These are phyloP conservation scores for Polyommatus iphigenia DNA, from an alignment of 2,888 invertebrate genomes.

Conservation along the genomic window DNA sequence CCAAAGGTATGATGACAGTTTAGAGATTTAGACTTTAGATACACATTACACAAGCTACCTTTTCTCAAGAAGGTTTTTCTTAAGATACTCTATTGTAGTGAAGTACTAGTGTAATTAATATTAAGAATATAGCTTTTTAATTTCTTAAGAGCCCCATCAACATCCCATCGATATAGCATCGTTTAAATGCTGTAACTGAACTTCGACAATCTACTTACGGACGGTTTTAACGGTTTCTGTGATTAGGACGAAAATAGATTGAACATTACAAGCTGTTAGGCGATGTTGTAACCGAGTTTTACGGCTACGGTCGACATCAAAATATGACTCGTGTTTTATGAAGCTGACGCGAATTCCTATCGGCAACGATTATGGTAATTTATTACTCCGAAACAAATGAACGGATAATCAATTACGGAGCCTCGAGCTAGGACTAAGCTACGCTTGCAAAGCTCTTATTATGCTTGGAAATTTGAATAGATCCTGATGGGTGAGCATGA, in stretches of 20 bases:
- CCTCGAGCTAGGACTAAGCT: background rate
- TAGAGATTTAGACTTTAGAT: no score
- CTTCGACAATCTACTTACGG: background rate
- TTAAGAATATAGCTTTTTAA: background rate
- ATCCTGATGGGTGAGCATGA: background rate
- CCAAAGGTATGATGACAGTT: no score
- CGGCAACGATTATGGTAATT: slow-evolving; percentile 24
- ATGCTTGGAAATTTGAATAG: background rate
- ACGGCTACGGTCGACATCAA: slow-evolving; percentile 23
- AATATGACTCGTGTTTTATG: slow-evolving; percentile 16
- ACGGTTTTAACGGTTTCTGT: background rate
- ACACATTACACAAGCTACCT: no score
- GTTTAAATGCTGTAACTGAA: background rate
- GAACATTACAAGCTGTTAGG: slow-evolving; percentile 9
- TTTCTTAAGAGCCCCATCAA: background rate
- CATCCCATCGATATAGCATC: background rate
- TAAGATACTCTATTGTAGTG: background rate
- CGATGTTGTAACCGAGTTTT: slow-evolving; percentile 27
- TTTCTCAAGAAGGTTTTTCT: no score
- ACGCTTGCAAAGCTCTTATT: background rate
- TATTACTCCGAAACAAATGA: slow-evolving; percentile 15
- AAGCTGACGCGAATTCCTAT: slow-evolving; percentile 16
- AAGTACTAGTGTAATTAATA: background rate
- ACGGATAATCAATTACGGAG: slow-evolving; percentile 14
- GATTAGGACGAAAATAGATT: slow-evolving; percentile 8